Base-by-base conservation (phyloP, 1,140 invertebrate genomes). In the Drosophila eugracilis region DNA sequence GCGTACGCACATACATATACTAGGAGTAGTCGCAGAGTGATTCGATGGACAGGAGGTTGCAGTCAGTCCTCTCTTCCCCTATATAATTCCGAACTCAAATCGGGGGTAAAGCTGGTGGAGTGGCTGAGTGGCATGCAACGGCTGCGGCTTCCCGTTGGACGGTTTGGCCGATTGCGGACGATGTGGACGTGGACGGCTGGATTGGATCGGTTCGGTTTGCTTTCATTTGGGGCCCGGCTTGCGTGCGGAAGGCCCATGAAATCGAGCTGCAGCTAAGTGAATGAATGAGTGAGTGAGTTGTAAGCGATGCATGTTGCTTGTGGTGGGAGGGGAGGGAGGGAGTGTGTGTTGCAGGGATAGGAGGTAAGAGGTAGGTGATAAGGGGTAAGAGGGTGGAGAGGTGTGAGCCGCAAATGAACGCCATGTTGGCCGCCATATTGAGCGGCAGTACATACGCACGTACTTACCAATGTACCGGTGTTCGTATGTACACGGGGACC, bases 381-480 rank as follows among this genome's bases (percentile, higher is more conserved):
- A 14, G 30, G 9, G 10, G 4, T n/a, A 12, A 15, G 24, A 39
- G 42, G 60, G 19, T 22, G 50, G 50, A 12, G 53, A 86, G 76
- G 80, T 79, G 76, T 80, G 81, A 83, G 83, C 57, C 49, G 65
- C 66, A 81, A 88, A 88, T 83, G 71, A 88, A 84, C 84, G 84
- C 84, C 84, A 88, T 88, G 75, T 88, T 88, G 84, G 85, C 75
- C 79, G 84, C 84, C 84, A 88, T 88, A 84, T 89, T 88, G 84
- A 78, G 78, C 59, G 78, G 63, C 62, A 63, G 54, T 48, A 67
- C 55, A 77, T 74, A 72, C 67, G 75, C 62, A 79, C 66, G 32
- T 45, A 53, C 59, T 66, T 36, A 30, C 60, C 42, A 34, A 37
- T 45, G 30, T 54, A 70, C 32, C 49, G 41, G 15, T 55, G 59